Conservation (phyloP, 2,113 vertebrate species). For the Neopipo cinnamomea region DNA sequence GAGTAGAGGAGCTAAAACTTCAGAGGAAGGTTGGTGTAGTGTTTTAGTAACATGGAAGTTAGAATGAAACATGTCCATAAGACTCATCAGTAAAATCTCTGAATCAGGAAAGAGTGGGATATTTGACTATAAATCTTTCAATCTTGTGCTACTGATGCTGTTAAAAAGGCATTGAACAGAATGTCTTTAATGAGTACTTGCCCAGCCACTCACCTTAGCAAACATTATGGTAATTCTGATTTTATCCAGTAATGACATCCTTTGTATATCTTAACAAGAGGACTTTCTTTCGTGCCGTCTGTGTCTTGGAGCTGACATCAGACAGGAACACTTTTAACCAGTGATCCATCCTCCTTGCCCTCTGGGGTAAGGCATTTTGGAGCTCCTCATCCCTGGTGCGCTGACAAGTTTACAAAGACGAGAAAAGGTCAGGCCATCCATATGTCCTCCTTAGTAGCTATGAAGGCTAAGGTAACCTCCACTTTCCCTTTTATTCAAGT, state of each 20-base stretch:
- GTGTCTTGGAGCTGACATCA: not conserved
- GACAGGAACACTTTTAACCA: not conserved
- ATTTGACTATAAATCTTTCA: not conserved
- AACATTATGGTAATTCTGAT: not conserved
- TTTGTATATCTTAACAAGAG: not conserved
- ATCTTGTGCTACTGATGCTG: not conserved
- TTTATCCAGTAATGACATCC: not conserved
- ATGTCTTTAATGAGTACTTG: not conserved
- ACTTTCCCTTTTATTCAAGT: not conserved
- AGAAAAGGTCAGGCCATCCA: not conserved
- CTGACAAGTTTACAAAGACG: not conserved
- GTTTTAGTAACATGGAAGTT: constrained; percentile 13
- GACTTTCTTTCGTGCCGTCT: not conserved
- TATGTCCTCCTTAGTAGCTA: not conserved
- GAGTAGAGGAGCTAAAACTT: constrained; percentile 8
- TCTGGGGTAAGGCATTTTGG: not conserved
- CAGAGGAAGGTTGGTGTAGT: not conserved
- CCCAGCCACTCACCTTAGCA: not conserved
- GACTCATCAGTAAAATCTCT: not conserved
- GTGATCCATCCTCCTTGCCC: not conserved
- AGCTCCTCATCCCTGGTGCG: not conserved
- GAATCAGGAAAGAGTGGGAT: not conserved
- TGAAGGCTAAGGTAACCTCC: not conserved
- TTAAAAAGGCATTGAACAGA: not conserved
- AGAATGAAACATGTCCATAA: not conserved